Evolutionary conservation across 1,140 invertebrate genomes (phyloP).

Genomic region (Nasonia longicornis): DNA sequence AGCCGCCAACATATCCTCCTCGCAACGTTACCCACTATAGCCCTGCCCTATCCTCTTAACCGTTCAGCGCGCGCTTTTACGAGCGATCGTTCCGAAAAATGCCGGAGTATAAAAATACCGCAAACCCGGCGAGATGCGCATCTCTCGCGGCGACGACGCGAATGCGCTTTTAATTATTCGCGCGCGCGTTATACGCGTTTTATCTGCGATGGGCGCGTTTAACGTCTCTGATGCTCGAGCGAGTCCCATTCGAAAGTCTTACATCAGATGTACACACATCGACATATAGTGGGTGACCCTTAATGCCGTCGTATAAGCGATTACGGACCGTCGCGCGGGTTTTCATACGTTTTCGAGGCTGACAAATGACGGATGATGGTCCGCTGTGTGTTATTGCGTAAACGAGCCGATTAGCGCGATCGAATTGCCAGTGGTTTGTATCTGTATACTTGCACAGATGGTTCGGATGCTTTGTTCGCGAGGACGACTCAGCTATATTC

Average conservation of each 20-base stretch:
- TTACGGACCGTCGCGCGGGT: too few relatives aligned
- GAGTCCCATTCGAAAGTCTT: not conserved
- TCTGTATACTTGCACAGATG: not conserved
- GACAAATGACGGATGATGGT: not conserved
- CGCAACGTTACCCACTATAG: too few relatives aligned
- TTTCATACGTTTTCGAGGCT: not conserved
- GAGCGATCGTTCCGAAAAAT: too few relatives aligned
- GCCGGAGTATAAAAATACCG: too few relatives aligned
- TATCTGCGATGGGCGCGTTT: not conserved
- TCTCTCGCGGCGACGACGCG: too few relatives aligned
- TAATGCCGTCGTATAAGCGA: too few relatives aligned
- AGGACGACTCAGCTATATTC: not conserved
- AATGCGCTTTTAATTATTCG: not conserved
- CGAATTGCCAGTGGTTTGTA: not conserved
- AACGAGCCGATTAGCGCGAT: not conserved
- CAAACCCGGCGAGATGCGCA: too few relatives aligned
- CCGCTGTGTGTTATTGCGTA: not conserved
- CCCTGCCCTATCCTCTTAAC: too few relatives aligned
- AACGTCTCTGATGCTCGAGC: not conserved
- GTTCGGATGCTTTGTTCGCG: not conserved
- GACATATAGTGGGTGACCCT: too few relatives aligned
- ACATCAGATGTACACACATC: not conserved
- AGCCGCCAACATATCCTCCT: too few relatives aligned
- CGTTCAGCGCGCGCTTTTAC: too few relatives aligned
- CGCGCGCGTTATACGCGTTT: too few relatives aligned